Evolutionary conservation across 2,888 invertebrate genomes (phyloP).

Genomic region (Tanaodytes sp.): DNA sequence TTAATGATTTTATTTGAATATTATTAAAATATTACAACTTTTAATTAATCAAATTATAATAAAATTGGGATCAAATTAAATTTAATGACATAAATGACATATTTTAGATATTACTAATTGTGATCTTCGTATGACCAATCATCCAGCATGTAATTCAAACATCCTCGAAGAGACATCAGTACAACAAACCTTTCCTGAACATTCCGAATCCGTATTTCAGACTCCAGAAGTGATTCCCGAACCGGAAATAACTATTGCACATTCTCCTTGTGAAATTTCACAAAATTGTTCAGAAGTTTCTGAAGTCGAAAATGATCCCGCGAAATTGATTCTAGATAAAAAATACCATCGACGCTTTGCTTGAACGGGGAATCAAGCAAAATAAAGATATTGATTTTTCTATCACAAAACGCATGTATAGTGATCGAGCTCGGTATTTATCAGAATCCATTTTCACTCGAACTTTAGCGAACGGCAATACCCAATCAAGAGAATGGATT

Average conservation of each 20-base stretch:
- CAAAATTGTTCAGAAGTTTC: background rate
- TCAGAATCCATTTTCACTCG: conserved; percentile 20
- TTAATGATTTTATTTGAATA: too few species aligned
- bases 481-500: conserved; percentile 11
- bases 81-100: too few species aligned
- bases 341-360: conserved; percentile 4
- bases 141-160: too few species aligned
- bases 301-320: conserved; percentile 23
- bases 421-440: conserved; percentile 19
- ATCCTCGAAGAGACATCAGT: too few species aligned
- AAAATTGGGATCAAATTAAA: too few species aligned
- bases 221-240: too few species aligned
- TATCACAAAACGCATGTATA: conserved; percentile 9
- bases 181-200: too few species aligned
- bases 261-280: background rate
- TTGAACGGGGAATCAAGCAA: conserved; percentile 22
- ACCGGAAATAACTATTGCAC: background rate
- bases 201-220: too few species aligned
- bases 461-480: conserved; percentile 21
- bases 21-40: too few species aligned
- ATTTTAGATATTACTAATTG: too few species aligned
- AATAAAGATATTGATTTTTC: conserved; percentile 24
- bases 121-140: too few species aligned
- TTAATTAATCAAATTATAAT: too few species aligned
- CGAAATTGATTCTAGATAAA: conserved; percentile 19